phyloP scores from a whole-genome alignment of 2,888 invertebrate species.

The Opisthograptis luteolata region DNA sequence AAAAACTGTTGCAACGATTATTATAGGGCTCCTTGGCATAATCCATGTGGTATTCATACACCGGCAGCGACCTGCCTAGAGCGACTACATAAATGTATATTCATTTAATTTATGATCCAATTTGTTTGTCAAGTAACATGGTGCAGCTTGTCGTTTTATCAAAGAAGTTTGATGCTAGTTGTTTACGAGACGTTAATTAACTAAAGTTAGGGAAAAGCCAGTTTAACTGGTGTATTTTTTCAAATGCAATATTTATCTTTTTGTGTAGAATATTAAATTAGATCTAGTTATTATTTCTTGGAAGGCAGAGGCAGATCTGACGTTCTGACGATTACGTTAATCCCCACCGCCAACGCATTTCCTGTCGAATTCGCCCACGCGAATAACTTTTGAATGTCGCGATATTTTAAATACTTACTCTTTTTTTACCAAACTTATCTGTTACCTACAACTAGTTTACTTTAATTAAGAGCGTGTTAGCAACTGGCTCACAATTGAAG shows the following conservation, averaged over 20 bases:
- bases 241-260: no score
- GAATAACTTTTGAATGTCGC: constrained; percentile 24
- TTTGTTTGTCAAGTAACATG: no score
- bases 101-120: not conserved
- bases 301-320: no score
- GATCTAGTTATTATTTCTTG: constrained; percentile 17
- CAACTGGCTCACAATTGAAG: no score
- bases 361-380: constrained; percentile 50
- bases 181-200: no score
- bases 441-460: no score
- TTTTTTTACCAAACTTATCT: not conserved
- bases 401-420: constrained; percentile 16
- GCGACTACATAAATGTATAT: not conserved
- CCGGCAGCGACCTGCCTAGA: constrained; percentile 9
- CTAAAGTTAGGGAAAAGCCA: no score
- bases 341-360: constrained; percentile 51
- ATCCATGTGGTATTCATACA: constrained; percentile 15
- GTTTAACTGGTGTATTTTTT: no score
- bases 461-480: not conserved
- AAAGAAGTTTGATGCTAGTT: no score
- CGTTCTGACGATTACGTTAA: constrained; percentile 27
- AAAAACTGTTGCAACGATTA: constrained; percentile 44
- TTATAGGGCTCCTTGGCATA: constrained; percentile 28
- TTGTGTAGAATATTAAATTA: constrained; percentile 13
- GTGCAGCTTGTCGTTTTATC: no score